phyloP scores from a whole-genome alignment of 2,113 vertebrate species.

The Hyla sarda region DNA sequence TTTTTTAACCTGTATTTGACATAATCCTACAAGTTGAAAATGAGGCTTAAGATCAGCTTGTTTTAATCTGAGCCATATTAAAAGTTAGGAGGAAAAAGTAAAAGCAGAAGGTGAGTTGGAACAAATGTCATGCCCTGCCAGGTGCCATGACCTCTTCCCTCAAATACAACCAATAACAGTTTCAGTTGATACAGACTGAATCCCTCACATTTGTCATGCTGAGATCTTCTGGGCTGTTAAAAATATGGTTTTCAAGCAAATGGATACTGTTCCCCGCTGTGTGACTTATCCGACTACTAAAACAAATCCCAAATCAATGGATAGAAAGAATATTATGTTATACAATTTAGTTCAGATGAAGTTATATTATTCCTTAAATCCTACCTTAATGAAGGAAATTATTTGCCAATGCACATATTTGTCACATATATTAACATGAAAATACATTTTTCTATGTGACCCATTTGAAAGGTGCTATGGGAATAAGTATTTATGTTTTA shows the following conservation, averaged over 20 bases:
- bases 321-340: constrained; percentile 34
- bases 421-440: constrained; percentile 42
- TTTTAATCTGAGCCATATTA: constrained; percentile 55
- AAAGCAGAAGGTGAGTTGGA: constrained; percentile 46
- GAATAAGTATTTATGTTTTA: constrained; percentile 46
- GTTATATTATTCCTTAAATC: constrained; percentile 44
- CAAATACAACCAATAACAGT: constrained; percentile 28
- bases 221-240: constrained; percentile 17
- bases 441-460: constrained; percentile 38
- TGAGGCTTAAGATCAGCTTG: constrained; percentile 62
- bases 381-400: constrained; percentile 52
- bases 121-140: constrained; percentile 36
- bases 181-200: constrained; percentile 13
- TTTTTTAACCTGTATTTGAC: constrained; percentile 63
- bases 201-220: background rate
- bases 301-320: constrained; percentile 53
- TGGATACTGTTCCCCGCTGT: constrained; percentile 25
- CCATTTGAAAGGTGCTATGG: constrained; percentile 33
- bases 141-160: background rate
- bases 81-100: constrained; percentile 33
- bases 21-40: constrained; percentile 65
- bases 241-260: constrained; percentile 23
- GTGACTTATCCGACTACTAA: constrained; percentile 36
- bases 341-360: constrained; percentile 20
- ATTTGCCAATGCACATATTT: constrained; percentile 39